Evolutionary conservation across 2,113 vertebrate genomes (phyloP), one percentile per base, ranked within the genome.

Genomic region (Mandrillus leucophaeus): DNA sequence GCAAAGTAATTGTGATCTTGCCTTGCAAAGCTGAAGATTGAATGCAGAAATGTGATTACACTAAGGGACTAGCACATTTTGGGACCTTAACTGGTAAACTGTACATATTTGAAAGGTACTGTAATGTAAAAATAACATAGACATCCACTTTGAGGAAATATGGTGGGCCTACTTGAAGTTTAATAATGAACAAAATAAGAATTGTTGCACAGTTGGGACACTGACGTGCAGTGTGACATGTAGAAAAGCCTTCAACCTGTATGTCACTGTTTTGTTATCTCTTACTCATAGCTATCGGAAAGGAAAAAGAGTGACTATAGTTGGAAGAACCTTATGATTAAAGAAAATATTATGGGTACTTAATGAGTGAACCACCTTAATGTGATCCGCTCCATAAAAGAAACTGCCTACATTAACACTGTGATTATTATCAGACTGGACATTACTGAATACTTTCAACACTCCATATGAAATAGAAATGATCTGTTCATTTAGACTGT

Each of bases 281-380:
- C 27, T 93, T 89, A 80, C 11, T 93, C 2, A 8, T 17, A 70
- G 12, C 35, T 81, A 6, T 72, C 17, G 85, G 38, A 70, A 87
- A 83, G 48, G 55, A 40, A 25, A 23, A 75, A 57, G 22, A 85
- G 50, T 64, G 48, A 84, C 23, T 75, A 16, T 52, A 87, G n/a
- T 79, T 80, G 25, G 92, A 91, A 96, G 23, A 66, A 78, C 59
- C 95, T 70, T 86, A 20, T 80, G 57, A 84, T 20, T 96, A 50
- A 38, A 88, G n/a, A 76, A 92, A 64, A 90, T 59, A 64, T 25
- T 86, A n/a, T 81, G 61, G 11, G 32, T 55, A 50, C 6, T 89
- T 95, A 87, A 89, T 55, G 32, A 90, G 17, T 76, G 43, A 90
- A 50, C 35, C 22, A 17, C 2, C 78, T 59, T 45, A 68, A 61